Evolutionary conservation across 2,888 invertebrate genomes (phyloP).

Genomic region (Rhagophthalmus giganteus): DNA sequence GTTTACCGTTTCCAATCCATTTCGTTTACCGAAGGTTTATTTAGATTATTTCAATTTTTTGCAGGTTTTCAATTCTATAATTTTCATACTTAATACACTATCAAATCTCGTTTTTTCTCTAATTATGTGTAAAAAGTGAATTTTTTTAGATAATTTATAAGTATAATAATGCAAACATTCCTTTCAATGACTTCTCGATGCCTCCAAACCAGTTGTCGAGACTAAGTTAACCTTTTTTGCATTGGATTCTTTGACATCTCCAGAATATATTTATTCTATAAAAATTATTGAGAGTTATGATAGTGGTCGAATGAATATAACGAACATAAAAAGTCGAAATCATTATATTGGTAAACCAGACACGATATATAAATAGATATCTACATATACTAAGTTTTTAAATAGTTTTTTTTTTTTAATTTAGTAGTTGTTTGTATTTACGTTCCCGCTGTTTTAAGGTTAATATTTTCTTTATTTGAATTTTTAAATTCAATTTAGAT

Average conservation of each 20-base stretch:
- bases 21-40: constrained; percentile 33
- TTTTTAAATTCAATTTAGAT: background rate
- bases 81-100: too few species aligned
- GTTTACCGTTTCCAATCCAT: constrained; percentile 42
- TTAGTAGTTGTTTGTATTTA: constrained; percentile 19
- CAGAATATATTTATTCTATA: constrained; percentile 23
- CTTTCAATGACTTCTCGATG: constrained; percentile 1
- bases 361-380: constrained; percentile 17
- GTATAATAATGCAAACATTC: constrained; percentile 14
- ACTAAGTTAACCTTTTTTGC: constrained; percentile 19
- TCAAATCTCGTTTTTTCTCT: too few species aligned
- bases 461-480: constrained; percentile 3
- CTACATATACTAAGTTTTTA: constrained; percentile 2
- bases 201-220: constrained; percentile 20
- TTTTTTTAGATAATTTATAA: constrained; percentile 10
- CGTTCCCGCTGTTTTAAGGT: constrained; percentile 10
- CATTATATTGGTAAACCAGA: constrained; percentile 22
- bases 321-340: constrained; percentile 23
- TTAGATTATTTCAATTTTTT: constrained; percentile 5
- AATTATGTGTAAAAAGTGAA: too few species aligned
- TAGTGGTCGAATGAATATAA: constrained; percentile 8
- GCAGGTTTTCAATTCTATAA: too few species aligned
- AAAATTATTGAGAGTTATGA: constrained; percentile 23
- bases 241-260: constrained; percentile 22
- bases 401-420: constrained; percentile 16